A percentile compares a stretch with the other conserved stretches of the same genome.
phyloP scores from a whole-genome alignment of 2,888 invertebrate species.

The Tiphia femorata region DNA sequence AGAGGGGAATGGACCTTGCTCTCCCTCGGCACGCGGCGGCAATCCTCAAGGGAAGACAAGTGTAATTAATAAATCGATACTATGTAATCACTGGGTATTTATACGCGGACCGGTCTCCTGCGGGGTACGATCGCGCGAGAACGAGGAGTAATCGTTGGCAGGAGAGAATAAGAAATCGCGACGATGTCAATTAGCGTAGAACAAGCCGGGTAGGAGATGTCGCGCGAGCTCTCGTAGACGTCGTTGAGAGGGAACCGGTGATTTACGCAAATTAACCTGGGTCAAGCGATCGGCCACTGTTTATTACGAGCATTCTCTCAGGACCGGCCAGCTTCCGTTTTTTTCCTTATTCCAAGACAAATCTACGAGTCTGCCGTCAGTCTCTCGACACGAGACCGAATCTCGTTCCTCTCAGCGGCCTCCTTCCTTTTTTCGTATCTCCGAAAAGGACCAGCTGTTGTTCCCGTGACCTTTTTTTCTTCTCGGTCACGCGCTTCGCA shows the following conservation, averaged over 20 bases:
- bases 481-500: no score
- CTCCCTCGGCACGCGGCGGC: background rate
- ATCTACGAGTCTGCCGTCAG: no score
- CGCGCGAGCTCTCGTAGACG: no score
- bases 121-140: background rate
- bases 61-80: slow-evolving; percentile 22
- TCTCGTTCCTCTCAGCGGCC: no score
- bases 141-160: no score
- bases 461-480: no score
- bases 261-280: background rate
- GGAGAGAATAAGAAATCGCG: background rate
- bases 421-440: no score
- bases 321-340: background rate
- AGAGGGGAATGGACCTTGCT: background rate
- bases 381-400: no score
- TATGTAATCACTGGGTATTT: slow-evolving; percentile 1
- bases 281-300: background rate
- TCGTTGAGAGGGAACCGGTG: background rate
- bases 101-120: background rate
- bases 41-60: slow-evolving; percentile 6
- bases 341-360: background rate
- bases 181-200: no score
- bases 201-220: no score
- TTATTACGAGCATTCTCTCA: background rate
- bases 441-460: no score